Conservation (phyloP, 2,797 vertebrate species). For the Danio aesculapii region DNA sequence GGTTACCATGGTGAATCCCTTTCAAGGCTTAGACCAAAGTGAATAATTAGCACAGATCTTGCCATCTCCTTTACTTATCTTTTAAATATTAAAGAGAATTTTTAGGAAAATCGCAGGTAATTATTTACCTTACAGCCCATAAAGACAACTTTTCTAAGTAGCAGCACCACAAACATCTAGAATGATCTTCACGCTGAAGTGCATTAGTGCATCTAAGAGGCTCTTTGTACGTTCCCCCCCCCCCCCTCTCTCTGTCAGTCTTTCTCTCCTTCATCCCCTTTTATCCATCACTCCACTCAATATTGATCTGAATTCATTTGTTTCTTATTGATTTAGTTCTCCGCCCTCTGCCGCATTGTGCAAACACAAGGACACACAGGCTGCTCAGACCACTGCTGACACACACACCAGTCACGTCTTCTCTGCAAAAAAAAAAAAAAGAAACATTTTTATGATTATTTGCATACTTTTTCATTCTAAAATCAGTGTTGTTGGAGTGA, state of each 20-base stretch:
- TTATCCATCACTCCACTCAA: conserved; percentile 66
- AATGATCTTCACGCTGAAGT: neutral
- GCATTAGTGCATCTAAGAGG: neutral
- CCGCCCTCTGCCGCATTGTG: conserved; percentile 81
- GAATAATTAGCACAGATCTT: neutral
- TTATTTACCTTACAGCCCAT: neutral
- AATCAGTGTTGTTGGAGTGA: neutral
- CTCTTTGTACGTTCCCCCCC: neutral
- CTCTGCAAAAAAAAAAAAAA: neutral
- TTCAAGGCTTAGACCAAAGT: neutral
- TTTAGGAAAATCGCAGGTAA: neutral
- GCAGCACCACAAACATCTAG: neutral
- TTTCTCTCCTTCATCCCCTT: conserved; percentile 62
- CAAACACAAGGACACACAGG: conserved; percentile 75
- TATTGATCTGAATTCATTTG: conserved; percentile 85
- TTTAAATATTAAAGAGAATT: neutral
- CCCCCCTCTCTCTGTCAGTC: conserved; percentile 68
- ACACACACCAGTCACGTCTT: conserved; percentile 12
- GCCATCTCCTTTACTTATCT: neutral
- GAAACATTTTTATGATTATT: neutral
- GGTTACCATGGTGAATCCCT: conserved; percentile 26
- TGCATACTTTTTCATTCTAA: neutral
- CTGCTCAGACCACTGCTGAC: conserved; percentile 30
- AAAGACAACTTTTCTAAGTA: neutral
- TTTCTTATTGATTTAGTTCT: conserved; percentile 81